Evolutionary conservation across 2,113 vertebrate genomes (phyloP).

Genomic region (Dicaeum eximium): DNA sequence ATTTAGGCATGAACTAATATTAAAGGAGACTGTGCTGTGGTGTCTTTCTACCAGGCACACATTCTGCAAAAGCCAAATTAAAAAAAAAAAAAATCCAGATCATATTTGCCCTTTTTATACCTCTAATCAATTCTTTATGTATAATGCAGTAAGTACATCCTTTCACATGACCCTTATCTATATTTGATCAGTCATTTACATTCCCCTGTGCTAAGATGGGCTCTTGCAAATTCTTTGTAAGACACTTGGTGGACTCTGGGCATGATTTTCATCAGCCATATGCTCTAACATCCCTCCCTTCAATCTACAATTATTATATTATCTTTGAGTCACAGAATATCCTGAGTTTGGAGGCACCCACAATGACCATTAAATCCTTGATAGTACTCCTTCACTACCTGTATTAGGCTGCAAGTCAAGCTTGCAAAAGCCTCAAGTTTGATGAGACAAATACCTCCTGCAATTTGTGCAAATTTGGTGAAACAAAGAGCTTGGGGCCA

Average conservation of each 20-base stretch:
- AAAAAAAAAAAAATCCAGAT: neutral
- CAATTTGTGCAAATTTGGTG: neutral
- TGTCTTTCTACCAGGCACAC: neutral
- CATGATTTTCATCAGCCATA: neutral
- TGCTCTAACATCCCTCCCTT: neutral
- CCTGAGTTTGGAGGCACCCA: neutral
- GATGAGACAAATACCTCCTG: neutral
- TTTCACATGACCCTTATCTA: neutral
- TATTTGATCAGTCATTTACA: neutral
- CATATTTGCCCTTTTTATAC: neutral
- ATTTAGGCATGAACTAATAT: neutral
- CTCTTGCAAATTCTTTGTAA: neutral
- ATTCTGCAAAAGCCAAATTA: neutral
- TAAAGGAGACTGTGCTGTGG: neutral
- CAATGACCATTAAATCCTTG: neutral
- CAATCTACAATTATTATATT: neutral
- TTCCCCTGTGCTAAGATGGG: neutral
- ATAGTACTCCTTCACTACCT: neutral
- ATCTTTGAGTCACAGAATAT: neutral
- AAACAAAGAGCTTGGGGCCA: neutral
- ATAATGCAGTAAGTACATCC: neutral
- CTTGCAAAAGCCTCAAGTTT: neutral
- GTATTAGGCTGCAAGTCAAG: neutral
- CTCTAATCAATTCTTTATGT: neutral
- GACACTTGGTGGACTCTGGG: neutral